Conservation (phyloP, 1,140 invertebrate genomes). For the Ooceraea biroi region DNA sequence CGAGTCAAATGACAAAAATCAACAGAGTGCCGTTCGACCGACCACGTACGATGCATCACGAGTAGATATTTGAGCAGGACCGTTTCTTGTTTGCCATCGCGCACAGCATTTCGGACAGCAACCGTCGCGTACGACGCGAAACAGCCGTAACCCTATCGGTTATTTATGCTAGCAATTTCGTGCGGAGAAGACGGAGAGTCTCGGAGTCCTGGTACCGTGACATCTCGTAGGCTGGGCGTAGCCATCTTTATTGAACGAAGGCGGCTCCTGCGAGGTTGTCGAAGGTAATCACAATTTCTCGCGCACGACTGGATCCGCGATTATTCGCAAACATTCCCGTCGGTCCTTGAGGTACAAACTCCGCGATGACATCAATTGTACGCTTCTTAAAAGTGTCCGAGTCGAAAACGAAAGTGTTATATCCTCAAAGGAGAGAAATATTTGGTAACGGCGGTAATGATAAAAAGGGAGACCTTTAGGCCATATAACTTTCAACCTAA, state of each 20-base stretch:
- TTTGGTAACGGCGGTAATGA: neutral
- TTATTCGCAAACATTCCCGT: constrained; percentile 22
- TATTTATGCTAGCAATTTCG: constrained; percentile 75
- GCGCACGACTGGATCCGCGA: constrained; percentile 18
- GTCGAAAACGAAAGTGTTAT: constrained; percentile 32
- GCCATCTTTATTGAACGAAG: constrained; percentile 58
- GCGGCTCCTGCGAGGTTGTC: constrained; percentile 11
- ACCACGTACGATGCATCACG: constrained; percentile 70
- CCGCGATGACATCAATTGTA: constrained; percentile 2
- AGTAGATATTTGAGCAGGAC: constrained; percentile 77
- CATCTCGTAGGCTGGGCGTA: constrained; percentile 26
- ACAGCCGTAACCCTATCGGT: constrained; percentile 61
- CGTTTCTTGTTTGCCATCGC: constrained; percentile 77
- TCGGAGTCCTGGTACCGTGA: constrained; percentile 54
- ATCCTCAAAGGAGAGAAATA: neutral
- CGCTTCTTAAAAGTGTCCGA: neutral
- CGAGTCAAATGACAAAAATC: constrained; percentile 84
- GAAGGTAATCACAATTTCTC: constrained; percentile 60
- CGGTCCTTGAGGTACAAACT: constrained; percentile 8
- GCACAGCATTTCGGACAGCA: constrained; percentile 64
- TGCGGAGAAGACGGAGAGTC: constrained; percentile 50
- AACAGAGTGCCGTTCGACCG: constrained; percentile 78
- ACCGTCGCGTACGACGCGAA: constrained; percentile 40
- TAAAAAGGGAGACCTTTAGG: neutral
- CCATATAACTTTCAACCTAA: neutral